phyloP scores from a whole-genome alignment of 1,140 invertebrate species.

The Zaprionus nigranus region DNA sequence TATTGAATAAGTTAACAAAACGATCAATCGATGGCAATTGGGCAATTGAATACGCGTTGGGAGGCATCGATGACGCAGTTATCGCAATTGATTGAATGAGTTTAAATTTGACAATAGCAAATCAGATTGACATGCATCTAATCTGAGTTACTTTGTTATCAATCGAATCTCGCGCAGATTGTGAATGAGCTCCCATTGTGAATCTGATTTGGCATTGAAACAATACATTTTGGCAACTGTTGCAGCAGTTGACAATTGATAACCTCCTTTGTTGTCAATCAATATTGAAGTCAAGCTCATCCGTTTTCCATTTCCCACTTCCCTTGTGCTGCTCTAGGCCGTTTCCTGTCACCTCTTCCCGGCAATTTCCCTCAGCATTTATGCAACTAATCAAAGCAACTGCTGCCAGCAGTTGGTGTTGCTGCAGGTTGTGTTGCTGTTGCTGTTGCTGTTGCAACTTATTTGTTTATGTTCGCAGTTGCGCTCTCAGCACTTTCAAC shows the following conservation, averaged over 20 bases:
- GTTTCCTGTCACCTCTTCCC: constrained; percentile 23
- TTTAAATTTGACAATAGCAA: not conserved
- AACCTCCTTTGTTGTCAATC: constrained; percentile 12
- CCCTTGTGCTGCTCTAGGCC: not conserved
- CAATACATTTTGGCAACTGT: not conserved
- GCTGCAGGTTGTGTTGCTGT: not conserved
- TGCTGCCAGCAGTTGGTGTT: constrained; percentile 22
- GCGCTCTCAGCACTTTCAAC: constrained; percentile 49
- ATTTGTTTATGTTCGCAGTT: constrained; percentile 26
- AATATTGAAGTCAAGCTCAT: constrained; percentile 26
- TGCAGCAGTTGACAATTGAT: not conserved
- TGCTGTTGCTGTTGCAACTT: constrained; percentile 25
- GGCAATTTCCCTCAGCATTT: constrained; percentile 9
- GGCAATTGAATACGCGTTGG: no score
- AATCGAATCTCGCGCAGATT: not conserved
- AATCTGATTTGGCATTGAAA: constrained; percentile 1
- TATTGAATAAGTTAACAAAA: no score
- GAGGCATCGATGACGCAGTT: no score
- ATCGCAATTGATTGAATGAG: not conserved
- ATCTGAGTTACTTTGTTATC: not conserved
- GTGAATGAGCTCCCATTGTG: not conserved
- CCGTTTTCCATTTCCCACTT: not conserved
- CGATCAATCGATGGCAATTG: not conserved
- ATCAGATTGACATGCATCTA: not conserved
- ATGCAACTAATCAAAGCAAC: constrained; percentile 60